Conservation (phyloP, 2,888 invertebrate species). For the Cotesia congregata region DNA sequence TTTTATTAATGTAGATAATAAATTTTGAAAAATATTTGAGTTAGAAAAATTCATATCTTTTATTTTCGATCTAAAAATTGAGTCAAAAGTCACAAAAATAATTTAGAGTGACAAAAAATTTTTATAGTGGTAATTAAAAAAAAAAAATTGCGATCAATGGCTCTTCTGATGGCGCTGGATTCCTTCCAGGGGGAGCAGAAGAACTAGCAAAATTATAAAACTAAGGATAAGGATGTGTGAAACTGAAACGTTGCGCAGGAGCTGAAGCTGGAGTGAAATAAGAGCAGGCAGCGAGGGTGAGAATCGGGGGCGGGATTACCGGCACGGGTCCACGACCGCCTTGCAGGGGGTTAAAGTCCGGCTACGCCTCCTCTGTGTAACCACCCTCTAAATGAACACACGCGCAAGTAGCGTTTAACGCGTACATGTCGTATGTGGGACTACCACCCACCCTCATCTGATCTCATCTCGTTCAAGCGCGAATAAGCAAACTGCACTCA, state of each 20-base stretch:
- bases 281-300: constrained; percentile 37
- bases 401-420: background rate
- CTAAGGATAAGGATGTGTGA: background rate
- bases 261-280: constrained; percentile 21
- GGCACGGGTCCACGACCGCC: constrained; percentile 41
- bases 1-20: too few relatives aligned
- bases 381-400: constrained; percentile 38
- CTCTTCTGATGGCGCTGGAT: background rate
- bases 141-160: too few relatives aligned
- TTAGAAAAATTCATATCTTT: too few relatives aligned
- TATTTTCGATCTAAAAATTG: too few relatives aligned
- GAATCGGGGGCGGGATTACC: constrained; percentile 48
- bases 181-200: background rate
- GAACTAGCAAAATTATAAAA: background rate
- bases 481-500: background rate
- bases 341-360: constrained; percentile 40
- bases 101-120: too few relatives aligned
- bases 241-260: constrained; percentile 17
- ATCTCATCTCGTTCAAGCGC: too few relatives aligned
- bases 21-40: too few relatives aligned
- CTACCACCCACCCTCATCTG: background rate
- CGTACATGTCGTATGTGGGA: background rate
- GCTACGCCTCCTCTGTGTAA: constrained; percentile 40
- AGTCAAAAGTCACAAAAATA: too few relatives aligned
- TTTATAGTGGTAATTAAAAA: too few relatives aligned